Conservation (phyloP, 2,888 invertebrate genomes). For the Synergus laeviventris region DNA sequence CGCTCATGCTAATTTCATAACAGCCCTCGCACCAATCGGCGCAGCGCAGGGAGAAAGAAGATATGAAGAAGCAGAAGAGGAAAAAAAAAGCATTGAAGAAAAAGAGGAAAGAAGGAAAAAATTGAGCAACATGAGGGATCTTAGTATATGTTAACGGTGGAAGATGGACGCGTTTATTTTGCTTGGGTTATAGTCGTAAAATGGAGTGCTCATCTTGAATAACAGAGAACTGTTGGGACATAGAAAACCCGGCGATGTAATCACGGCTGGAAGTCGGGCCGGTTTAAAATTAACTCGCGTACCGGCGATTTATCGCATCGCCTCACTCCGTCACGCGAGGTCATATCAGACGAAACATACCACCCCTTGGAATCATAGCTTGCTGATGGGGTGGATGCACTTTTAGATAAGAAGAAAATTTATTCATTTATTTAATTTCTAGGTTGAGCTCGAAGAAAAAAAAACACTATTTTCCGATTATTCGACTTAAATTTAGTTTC, state of each 20-base stretch:
- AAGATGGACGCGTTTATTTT: conserved; percentile 47
- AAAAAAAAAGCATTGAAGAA: conserved; percentile 40
- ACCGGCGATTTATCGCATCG: not conserved
- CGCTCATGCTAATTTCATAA: conserved; percentile 76
- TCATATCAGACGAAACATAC: not conserved
- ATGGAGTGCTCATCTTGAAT: conserved; percentile 58
- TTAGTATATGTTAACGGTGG: conserved; percentile 35
- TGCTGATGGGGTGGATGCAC: not conserved
- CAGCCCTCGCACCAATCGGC: conserved; percentile 74
- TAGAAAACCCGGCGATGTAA: conserved; percentile 54
- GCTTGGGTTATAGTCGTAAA: conserved; percentile 52
- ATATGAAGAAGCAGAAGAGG: conserved; percentile 44
- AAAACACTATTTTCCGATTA: not conserved
- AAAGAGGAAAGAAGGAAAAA: conserved; percentile 40
- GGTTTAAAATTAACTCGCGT: conserved; percentile 60
- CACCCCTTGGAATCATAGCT: not conserved
- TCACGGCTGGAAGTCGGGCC: conserved; percentile 56
- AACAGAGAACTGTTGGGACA: conserved; percentile 41
- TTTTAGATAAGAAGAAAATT: not conserved
- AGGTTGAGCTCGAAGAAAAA: not conserved
- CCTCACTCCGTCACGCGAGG: conserved; percentile 3
- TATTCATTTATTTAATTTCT: conserved; percentile 2
- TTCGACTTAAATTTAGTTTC: too few species aligned
- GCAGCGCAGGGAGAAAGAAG: conserved; percentile 45
- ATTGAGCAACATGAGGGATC: conserved; percentile 4